A percentile compares a stretch with the other conserved stretches of the same genome.
phyloP scores from a whole-genome alignment of 1,140 invertebrate species.

The Mylabris phalerata region DNA sequence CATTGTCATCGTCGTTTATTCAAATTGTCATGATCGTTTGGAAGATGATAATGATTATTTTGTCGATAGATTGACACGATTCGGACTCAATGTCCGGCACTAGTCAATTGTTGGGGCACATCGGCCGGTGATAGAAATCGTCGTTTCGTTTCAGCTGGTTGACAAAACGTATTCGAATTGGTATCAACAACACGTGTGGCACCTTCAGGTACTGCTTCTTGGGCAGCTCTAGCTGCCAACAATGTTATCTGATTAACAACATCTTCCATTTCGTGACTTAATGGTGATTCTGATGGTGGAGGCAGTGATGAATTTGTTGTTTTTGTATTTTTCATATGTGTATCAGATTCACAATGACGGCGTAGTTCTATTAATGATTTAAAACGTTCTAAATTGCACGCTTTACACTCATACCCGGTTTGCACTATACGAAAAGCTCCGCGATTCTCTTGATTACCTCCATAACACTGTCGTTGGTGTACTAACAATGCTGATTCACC shows the following conservation, averaged over 20 bases:
- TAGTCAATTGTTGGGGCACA: slow-evolving; percentile 45
- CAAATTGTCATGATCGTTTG: not conserved
- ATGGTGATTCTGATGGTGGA: slow-evolving; percentile 48
- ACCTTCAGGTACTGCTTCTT: slow-evolving; percentile 42
- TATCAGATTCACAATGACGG: slow-evolving; percentile 57
- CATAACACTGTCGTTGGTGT: slow-evolving; percentile 66
- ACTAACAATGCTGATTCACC: slow-evolving; percentile 62
- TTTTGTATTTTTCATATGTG: slow-evolving; percentile 44
- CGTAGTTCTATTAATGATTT: slow-evolving; percentile 55
- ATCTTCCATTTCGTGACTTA: slow-evolving; percentile 73
- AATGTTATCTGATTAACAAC: slow-evolving; percentile 76
- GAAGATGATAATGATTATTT: not conserved
- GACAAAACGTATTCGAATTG: slow-evolving; percentile 48
- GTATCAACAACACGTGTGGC: slow-evolving; percentile 30
- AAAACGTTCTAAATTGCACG: slow-evolving; percentile 59
- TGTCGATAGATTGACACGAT: not conserved
- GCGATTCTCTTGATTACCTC: slow-evolving; percentile 55
- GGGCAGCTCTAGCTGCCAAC: slow-evolving; percentile 62
- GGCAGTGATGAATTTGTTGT: slow-evolving; percentile 20
- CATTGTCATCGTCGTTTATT: too few relatives aligned
- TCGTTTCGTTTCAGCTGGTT: slow-evolving; percentile 44
- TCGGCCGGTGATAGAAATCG: slow-evolving; percentile 48
- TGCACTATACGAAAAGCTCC: slow-evolving; percentile 60
- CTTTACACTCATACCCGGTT: slow-evolving; percentile 61
- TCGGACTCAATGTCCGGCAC: slow-evolving; percentile 47